These are phyloP conservation scores for Amphilophus citrinellus DNA, from an alignment of 2,113 vertebrate genomes.

Conservation along the genomic window DNA sequence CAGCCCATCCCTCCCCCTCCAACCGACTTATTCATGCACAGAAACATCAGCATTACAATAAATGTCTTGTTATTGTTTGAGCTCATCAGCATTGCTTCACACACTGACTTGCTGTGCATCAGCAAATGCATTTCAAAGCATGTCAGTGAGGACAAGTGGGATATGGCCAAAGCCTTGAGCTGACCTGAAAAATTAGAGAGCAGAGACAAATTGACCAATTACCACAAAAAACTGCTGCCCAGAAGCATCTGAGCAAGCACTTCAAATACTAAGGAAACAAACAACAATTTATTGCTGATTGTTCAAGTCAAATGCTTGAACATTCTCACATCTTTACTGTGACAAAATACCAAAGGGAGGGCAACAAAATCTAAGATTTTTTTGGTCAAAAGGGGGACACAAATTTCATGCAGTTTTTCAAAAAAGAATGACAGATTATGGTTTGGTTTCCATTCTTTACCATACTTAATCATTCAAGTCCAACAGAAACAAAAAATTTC, in stretches of 20 bases:
- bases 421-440: neutral
- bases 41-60: constrained; percentile 29
- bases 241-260: neutral
- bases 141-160: neutral
- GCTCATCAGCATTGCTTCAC: constrained; percentile 23
- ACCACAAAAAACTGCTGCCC: neutral
- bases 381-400: neutral
- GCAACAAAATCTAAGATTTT: neutral
- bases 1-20: constrained; percentile 27
- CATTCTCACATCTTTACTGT: neutral
- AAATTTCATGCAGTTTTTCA: neutral
- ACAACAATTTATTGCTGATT: neutral
- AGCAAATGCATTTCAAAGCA: constrained; percentile 19
- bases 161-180: neutral
- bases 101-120: constrained; percentile 18
- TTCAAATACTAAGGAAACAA: neutral
- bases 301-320: neutral
- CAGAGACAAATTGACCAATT: neutral
- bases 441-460: too few relatives aligned
- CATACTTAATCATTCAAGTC: too few relatives aligned
- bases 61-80: constrained; percentile 48
- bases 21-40: constrained; percentile 24
- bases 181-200: neutral
- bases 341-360: neutral
- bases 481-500: too few relatives aligned